Percentiles rank a stretch among this genome's conserved stretches.
These are phyloP conservation scores for Drosophila anomalata DNA, from an alignment of 2,888 invertebrate genomes.

Conservation along the genomic window DNA sequence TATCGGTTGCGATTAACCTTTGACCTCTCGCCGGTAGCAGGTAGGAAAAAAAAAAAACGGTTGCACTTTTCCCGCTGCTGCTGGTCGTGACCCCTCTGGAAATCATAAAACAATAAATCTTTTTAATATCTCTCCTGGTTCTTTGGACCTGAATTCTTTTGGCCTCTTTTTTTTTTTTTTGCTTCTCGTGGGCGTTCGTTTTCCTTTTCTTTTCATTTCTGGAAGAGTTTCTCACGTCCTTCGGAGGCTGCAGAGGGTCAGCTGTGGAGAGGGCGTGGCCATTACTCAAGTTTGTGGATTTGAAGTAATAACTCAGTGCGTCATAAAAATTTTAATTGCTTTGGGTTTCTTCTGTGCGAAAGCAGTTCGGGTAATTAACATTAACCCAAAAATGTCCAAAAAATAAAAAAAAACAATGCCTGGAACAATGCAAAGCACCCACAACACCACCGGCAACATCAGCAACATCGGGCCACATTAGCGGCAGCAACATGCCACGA, in stretches of 20 bases:
- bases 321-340: slow-evolving; percentile 81
- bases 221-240: slow-evolving; percentile 70
- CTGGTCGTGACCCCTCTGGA: slow-evolving; percentile 40
- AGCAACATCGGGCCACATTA: slow-evolving; percentile 4
- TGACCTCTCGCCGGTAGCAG: slow-evolving; percentile 40
- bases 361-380: slow-evolving; percentile 79
- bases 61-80: slow-evolving; percentile 45
- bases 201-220: slow-evolving; percentile 55
- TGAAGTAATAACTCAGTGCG: slow-evolving; percentile 79
- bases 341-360: slow-evolving; percentile 73
- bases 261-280: slow-evolving; percentile 49
- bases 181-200: slow-evolving; percentile 66
- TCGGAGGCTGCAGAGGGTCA: slow-evolving; percentile 23
- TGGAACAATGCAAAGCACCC: slow-evolving; percentile 71
- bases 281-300: slow-evolving; percentile 80
- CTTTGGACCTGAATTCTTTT: slow-evolving; percentile 30
- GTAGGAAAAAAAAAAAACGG: slow-evolving; percentile 40
- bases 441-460: slow-evolving; percentile 35
- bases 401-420: slow-evolving; percentile 34
- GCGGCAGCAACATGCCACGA: slow-evolving; percentile 43
- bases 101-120: slow-evolving; percentile 76
- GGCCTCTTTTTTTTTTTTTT: slow-evolving; percentile 29
- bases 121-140: slow-evolving; percentile 69
- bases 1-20: slow-evolving; percentile 29
- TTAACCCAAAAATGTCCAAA: slow-evolving; percentile 73